Percentiles rank a stretch among this genome's conserved stretches.
phyloP scores from a whole-genome alignment of 2,888 invertebrate genomes.

The Drosophila niveifrons region DNA sequence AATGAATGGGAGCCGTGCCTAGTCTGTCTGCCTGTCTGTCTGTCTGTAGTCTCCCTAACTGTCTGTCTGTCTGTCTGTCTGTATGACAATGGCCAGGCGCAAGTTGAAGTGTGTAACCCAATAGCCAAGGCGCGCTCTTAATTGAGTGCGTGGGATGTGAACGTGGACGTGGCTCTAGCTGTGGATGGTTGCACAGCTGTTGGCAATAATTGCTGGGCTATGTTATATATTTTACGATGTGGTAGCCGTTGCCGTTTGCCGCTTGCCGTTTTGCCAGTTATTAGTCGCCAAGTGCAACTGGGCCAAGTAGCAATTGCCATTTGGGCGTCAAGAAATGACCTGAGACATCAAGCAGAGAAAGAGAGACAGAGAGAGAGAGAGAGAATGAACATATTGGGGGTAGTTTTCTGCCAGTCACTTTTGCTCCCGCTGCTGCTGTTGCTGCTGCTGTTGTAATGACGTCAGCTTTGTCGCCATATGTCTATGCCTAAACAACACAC shows the following conservation, averaged over 20 bases:
- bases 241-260: constrained; percentile 33
- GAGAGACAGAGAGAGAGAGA: constrained; percentile 8
- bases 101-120: constrained; percentile 76
- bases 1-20: constrained; percentile 33
- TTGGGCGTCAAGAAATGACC: constrained; percentile 21
- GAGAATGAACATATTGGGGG: constrained; percentile 54
- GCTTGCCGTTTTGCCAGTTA: constrained; percentile 11
- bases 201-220: constrained; percentile 41
- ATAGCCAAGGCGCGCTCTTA: constrained; percentile 77
- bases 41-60: too few species aligned
- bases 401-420: constrained; percentile 56
- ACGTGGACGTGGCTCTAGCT: constrained; percentile 27
- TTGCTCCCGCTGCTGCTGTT: neutral
- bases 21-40: constrained; percentile 10
- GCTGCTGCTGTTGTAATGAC: constrained; percentile 54
- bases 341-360: constrained; percentile 1
- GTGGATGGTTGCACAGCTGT: constrained; percentile 46
- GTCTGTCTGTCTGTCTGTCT: constrained; percentile 4
- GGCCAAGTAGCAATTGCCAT: constrained; percentile 45
- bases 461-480: constrained; percentile 77
- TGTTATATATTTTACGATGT: constrained; percentile 5
- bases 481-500: constrained; percentile 44
- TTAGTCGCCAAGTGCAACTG: constrained; percentile 48
- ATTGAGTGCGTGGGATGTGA: constrained; percentile 75
- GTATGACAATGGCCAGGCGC: constrained; percentile 30